Evolutionary conservation across 2,797 vertebrate genomes (phyloP).

Genomic region (Smutsia temminckii): DNA sequence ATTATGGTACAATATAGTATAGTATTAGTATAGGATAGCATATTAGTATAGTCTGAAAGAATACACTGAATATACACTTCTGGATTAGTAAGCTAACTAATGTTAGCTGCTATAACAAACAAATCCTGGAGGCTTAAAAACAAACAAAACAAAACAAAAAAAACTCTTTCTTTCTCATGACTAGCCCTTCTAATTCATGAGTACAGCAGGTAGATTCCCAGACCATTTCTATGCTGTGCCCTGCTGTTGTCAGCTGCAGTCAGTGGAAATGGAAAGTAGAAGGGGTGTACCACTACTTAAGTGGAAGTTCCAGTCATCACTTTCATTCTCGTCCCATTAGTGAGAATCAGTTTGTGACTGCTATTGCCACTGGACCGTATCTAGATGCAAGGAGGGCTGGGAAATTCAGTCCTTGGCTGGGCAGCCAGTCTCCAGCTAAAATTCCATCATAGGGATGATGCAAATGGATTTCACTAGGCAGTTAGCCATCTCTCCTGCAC

Average conservation of each 20-base stretch:
- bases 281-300: background rate
- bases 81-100: slow-evolving; percentile 3
- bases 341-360: background rate
- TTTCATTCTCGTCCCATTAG: background rate
- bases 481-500: background rate
- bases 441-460: background rate
- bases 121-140: background rate
- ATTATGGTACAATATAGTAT: background rate
- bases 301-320: background rate
- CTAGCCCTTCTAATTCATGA: background rate
- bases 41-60: background rate
- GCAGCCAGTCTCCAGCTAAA: background rate
- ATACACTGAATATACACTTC: background rate
- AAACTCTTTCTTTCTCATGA: background rate
- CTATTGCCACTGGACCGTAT: background rate
- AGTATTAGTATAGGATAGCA: background rate
- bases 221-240: background rate
- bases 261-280: background rate
- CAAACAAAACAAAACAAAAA: background rate
- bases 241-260: background rate
- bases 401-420: background rate
- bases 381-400: background rate
- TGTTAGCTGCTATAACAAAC: background rate
- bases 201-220: background rate
- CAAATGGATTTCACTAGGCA: background rate